Evolutionary conservation across 2,888 invertebrate genomes (phyloP).

Genomic region (Tachystola acroxantha): DNA sequence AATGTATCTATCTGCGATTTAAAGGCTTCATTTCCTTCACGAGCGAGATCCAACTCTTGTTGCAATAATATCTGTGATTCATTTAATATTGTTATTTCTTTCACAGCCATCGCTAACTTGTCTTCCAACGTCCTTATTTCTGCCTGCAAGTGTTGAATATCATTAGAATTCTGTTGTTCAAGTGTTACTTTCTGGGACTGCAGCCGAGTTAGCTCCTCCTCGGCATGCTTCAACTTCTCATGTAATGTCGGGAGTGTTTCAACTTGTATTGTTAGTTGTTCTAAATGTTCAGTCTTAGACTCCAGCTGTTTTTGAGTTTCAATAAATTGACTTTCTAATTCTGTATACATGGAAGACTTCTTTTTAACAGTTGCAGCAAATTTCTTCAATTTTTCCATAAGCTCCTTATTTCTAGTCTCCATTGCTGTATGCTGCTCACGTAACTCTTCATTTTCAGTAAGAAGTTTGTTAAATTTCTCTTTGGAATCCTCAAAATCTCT

Average conservation of each 20-base stretch:
- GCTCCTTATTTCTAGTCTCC: conserved; percentile 82
- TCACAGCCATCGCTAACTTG: conserved; percentile 26
- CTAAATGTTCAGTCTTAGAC: conserved; percentile 44
- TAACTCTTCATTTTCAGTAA: conserved; percentile 59
- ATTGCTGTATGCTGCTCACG: conserved; percentile 50
- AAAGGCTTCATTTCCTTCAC: conserved; percentile 42
- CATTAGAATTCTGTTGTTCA: conserved; percentile 46
- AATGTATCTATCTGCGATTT: conserved; percentile 48
- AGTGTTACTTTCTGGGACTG: conserved; percentile 40
- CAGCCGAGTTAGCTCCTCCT: conserved; percentile 53
- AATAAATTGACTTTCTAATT: conserved; percentile 77
- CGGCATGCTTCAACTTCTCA: conserved; percentile 56
- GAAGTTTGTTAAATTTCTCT: conserved; percentile 49
- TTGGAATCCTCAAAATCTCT: conserved; percentile 62
- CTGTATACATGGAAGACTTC: conserved; percentile 80
- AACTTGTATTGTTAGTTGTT: conserved; percentile 49
- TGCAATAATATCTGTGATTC: conserved; percentile 35
- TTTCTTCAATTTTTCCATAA: conserved; percentile 87
- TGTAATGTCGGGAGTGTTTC: conserved; percentile 53
- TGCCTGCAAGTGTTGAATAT: conserved; percentile 33
- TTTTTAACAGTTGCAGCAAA: conserved; percentile 87
- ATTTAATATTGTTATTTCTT: conserved; percentile 39
- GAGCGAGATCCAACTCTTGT: conserved; percentile 37
- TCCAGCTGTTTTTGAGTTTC: conserved; percentile 51
- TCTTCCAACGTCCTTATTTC: conserved; percentile 40